Conservation (phyloP, 2,888 invertebrate species). For the Parasteatoda lunata region DNA sequence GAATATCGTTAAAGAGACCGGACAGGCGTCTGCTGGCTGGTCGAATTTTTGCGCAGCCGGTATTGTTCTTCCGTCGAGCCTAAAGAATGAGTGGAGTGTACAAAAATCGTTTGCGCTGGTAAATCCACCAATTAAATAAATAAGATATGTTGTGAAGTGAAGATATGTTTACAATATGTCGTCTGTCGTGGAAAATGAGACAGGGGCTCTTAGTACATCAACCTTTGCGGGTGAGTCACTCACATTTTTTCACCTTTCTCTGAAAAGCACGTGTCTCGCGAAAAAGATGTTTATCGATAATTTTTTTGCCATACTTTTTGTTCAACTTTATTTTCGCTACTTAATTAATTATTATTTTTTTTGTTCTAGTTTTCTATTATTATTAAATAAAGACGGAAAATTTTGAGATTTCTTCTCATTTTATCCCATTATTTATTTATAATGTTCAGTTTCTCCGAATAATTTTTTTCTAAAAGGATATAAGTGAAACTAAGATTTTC, state of each 20-base stretch:
- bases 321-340: no score
- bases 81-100: slow-evolving; percentile 13
- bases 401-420: no score
- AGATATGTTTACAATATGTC: slow-evolving; percentile 50
- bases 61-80: slow-evolving; percentile 2
- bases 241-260: slow-evolving; percentile 4
- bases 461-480: no score
- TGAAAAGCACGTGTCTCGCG: slow-evolving; percentile 26
- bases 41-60: slow-evolving; percentile 10
- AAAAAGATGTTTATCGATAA: background rate
- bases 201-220: slow-evolving; percentile 47
- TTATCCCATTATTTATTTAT: no score
- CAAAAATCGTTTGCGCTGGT: background rate
- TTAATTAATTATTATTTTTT: no score
- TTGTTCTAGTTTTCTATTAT: no score
- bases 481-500: no score
- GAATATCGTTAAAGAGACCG: slow-evolving; percentile 54
- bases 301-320: no score
- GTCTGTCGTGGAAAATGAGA: slow-evolving; percentile 26
- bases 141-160: slow-evolving; percentile 4
- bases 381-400: no score
- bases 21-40: slow-evolving; percentile 49
- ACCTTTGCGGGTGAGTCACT: slow-evolving; percentile 61
- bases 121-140: background rate
- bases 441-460: no score